phyloP scores from a whole-genome alignment of 2,797 vertebrate species.

The Hypotaenidia okinawae region DNA sequence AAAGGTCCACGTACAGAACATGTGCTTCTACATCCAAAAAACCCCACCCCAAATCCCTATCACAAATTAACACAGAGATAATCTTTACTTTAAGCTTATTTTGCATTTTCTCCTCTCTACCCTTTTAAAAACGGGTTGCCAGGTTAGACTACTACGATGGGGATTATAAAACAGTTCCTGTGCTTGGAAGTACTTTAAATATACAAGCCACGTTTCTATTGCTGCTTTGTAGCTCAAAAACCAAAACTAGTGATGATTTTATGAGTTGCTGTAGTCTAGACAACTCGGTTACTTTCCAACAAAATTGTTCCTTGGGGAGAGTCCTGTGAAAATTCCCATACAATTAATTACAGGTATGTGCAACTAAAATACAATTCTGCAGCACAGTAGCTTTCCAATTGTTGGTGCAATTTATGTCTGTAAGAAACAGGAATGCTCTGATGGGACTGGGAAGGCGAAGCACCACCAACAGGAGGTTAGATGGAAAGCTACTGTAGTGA shows the following conservation, averaged over 20 bases:
- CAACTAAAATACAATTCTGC: slow-evolving; percentile 57
- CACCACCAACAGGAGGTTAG: background rate
- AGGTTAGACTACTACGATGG: slow-evolving; percentile 13
- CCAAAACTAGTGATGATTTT: slow-evolving; percentile 76
- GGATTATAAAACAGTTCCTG: slow-evolving; percentile 63
- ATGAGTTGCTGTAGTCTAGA: slow-evolving; percentile 74
- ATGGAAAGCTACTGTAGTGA: background rate
- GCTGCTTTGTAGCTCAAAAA: slow-evolving; percentile 69
- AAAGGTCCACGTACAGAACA: background rate
- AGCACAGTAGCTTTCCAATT: slow-evolving; percentile 39
- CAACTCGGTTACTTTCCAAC: slow-evolving; percentile 74
- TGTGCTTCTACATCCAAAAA: background rate
- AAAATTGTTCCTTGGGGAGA: slow-evolving; percentile 72
- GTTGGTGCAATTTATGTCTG: slow-evolving; percentile 13
- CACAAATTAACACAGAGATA: slow-evolving; percentile 14
- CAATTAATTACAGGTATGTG: slow-evolving; percentile 71
- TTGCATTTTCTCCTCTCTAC: background rate
- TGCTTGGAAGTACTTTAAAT: slow-evolving; percentile 47
- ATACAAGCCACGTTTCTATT: slow-evolving; percentile 48
- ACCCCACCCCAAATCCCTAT: background rate
- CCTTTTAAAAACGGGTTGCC: slow-evolving; percentile 2
- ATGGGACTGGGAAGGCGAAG: background rate
- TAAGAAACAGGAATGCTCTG: slow-evolving; percentile 52
- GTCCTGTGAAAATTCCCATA: slow-evolving; percentile 71
- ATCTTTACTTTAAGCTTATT: background rate